A percentile compares a stretch with the other conserved stretches of the same genome.
Conservation (phyloP, 2,888 invertebrate species). For the Eilema sororculum region DNA sequence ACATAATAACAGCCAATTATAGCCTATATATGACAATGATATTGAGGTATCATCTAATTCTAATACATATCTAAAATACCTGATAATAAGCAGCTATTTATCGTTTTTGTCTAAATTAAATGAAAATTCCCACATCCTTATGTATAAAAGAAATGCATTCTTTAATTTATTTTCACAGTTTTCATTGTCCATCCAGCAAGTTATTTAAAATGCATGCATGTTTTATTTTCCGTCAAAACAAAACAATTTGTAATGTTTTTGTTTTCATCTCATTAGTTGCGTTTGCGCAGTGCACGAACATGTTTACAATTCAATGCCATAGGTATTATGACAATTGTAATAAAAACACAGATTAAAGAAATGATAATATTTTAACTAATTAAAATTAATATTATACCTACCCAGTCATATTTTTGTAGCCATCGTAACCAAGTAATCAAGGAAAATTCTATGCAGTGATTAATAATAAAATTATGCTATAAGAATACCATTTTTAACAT, state of each 20-base stretch:
- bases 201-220: constrained; percentile 6
- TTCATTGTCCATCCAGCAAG: background rate
- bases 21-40: background rate
- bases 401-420: no score
- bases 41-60: background rate
- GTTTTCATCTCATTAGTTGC: constrained; percentile 26
- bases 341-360: background rate
- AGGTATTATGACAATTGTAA: constrained; percentile 3
- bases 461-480: no score
- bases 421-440: background rate
- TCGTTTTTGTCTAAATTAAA: no score
- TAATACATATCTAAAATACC: background rate
- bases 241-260: constrained; percentile 35
- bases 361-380: background rate
- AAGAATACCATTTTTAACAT: no score
- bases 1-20: background rate
- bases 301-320: constrained; percentile 29
- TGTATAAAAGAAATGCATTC: background rate
- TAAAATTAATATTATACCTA: background rate
- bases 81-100: no score
- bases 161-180: background rate
- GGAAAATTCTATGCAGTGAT: background rate
- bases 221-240: constrained; percentile 32
- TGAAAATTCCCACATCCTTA: background rate
- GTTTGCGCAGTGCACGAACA: constrained; percentile 18